Evolutionary conservation across 2,113 vertebrate genomes (phyloP), one percentile per base, ranked within the genome.

Genomic region (Carollia perspicillata): DNA sequence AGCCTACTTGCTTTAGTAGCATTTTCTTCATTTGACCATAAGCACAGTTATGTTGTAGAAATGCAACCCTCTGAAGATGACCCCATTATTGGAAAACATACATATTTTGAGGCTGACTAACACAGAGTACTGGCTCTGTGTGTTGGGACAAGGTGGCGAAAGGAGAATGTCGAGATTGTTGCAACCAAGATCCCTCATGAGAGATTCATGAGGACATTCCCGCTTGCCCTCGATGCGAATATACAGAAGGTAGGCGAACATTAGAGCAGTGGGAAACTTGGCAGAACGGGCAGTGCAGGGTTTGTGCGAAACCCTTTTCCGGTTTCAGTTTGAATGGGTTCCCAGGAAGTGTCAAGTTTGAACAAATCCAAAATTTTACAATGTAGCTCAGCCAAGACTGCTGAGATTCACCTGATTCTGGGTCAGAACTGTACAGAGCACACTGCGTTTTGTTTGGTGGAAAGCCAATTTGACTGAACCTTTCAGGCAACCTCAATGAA

Each of bases 301-400:
- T 97, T 98, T 98, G 97, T 97, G 97, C 96, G 96, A 97, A 98
- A 96, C 95, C 95, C 60, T 98, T 98, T 98, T 98, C 97, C 97
- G 97, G 96, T 98, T 97, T 98, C 96, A 97, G 96, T 98, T 98
- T 98, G 97, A 98, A 98, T 97, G 97, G 97, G 95, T 98, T 98
- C 97, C 97, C 97, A 97, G 97, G 97, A 98, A 98, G 97, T 98
- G 97, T 98, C 97, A 98, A 98, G 97, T 96, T 94, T 8, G 93
- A 97, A 98, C 97, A 87, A 97, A 98, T 98, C 97, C 97, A 98
- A 97, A 98, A 97, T 98, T 98, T 98, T 98, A 98, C 97, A 98
- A 96, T 97, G 97, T 69, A 92, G 95, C 89, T 85, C 84, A 11
- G 97, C 97, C 97, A 98, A 96, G 97, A 97, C 97, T 96, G 97